A percentile compares a stretch with the other conserved stretches of the same genome.
These are phyloP conservation scores for Centruroides vittatus DNA, from an alignment of 1,140 invertebrate species.

Conservation along the genomic window DNA sequence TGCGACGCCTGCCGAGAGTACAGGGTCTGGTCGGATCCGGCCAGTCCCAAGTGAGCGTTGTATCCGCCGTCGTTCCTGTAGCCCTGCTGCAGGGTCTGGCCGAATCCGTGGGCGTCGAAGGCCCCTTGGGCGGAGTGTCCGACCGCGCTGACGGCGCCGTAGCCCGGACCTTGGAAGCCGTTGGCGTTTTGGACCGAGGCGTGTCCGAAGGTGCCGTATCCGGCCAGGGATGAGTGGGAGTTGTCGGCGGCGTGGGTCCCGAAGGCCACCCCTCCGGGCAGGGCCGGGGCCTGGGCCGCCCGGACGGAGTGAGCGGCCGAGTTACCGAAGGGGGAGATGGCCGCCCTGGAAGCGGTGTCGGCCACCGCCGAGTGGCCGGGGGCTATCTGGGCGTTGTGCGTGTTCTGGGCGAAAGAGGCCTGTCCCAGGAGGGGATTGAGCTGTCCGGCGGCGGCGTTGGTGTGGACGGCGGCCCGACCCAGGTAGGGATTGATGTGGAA, in stretches of 20 bases:
- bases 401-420: constrained; percentile 10
- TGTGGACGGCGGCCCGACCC: constrained; percentile 12
- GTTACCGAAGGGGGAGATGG: constrained; percentile 5
- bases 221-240: constrained; percentile 3
- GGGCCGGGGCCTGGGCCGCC: constrained; percentile 4
- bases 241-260: constrained; percentile 9
- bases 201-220: neutral
- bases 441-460: constrained; percentile 9
- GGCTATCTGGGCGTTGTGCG: constrained; percentile 10
- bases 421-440: constrained; percentile 9
- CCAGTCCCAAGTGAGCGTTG: constrained; percentile 4
- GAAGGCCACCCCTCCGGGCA: constrained; percentile 12
- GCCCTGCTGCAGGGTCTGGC: constrained; percentile 2
- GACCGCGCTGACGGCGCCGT: constrained; percentile 5
- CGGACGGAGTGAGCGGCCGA: constrained; percentile 9
- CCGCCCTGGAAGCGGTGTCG: constrained; percentile 4
- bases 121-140: constrained; percentile 1
- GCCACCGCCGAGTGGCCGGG: constrained; percentile 8
- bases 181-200: neutral
- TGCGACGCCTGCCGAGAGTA: constrained; percentile 11
- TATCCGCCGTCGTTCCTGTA: constrained; percentile 10
- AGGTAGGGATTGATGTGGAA: constrained; percentile 16
- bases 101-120: constrained; percentile 6
- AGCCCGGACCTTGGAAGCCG: constrained; percentile 11
- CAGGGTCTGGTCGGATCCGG: constrained; percentile 3